phyloP scores from a whole-genome alignment of 2,113 vertebrate genomes.

The Craseonycteris thonglongyai region DNA sequence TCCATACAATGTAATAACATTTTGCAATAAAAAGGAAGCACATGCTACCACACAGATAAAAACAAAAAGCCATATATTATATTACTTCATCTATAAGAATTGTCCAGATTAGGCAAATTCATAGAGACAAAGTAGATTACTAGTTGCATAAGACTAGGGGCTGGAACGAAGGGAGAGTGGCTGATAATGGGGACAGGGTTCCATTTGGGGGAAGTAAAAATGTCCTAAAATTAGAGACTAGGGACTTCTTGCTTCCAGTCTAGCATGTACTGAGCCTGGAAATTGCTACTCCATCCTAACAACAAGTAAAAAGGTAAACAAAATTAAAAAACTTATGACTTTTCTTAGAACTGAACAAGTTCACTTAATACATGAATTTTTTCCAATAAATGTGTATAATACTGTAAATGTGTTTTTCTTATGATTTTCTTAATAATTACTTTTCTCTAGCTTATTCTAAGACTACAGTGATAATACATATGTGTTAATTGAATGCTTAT shows the following conservation, averaged over 20 bases:
- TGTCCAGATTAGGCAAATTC: neutral
- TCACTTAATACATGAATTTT: neutral
- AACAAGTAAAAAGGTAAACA: neutral
- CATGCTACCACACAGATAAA: neutral
- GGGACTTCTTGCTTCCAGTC: neutral
- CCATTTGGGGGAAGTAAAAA: neutral
- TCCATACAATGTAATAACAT: neutral
- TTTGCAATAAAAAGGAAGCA: neutral
- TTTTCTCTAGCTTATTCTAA: neutral
- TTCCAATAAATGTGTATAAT: neutral
- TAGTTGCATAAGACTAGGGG: neutral
- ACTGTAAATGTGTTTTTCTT: too few species aligned
- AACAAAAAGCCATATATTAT: neutral
- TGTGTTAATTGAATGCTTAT: neutral
- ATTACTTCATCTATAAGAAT: neutral
- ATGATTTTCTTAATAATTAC: neutral
- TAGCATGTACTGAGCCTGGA: neutral
- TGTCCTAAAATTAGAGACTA: neutral
- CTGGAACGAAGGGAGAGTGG: neutral
- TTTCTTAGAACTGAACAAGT: neutral
- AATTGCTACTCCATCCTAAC: neutral
- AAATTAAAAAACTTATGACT: neutral
- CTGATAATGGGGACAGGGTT: neutral
- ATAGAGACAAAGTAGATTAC: neutral
- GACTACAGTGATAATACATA: neutral